Conservation (phyloP, 2,113 vertebrate genomes). For the Pelvicachromis taeniatus region DNA sequence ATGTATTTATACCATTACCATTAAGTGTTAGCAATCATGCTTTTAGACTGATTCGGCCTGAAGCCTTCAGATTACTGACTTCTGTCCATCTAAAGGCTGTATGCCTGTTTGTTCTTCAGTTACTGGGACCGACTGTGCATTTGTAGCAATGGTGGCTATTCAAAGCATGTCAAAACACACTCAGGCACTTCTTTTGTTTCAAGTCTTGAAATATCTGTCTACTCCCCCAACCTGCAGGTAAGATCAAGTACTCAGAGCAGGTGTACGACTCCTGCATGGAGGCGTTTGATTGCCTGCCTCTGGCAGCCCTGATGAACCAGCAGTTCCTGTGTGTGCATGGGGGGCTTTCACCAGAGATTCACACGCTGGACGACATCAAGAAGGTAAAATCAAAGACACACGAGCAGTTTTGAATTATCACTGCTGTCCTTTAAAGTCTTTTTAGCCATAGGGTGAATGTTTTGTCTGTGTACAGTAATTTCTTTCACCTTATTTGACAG, state of each 20-base stretch:
- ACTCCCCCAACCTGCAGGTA: conserved; percentile 64
- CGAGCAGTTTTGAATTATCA: not conserved
- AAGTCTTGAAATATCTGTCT: conserved; percentile 5
- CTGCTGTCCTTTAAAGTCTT: not conserved
- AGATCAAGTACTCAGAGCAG: conserved; percentile 84
- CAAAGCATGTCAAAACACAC: conserved; percentile 6
- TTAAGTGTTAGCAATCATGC: not conserved
- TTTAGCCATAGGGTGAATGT: not conserved
- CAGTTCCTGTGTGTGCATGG: conserved; percentile 81
- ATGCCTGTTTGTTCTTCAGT: not conserved
- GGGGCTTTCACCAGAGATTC: conserved; percentile 80
- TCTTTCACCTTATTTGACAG: not conserved
- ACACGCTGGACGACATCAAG: conserved; percentile 81
- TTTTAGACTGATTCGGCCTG: not conserved
- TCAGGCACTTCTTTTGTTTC: not conserved
- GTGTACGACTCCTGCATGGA: conserved; percentile 83
- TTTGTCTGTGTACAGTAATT: not conserved
- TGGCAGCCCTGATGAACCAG: conserved; percentile 83
- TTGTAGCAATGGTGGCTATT: not conserved
- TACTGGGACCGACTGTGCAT: not conserved
- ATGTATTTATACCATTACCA: not conserved
- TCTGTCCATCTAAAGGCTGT: not conserved
- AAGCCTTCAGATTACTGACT: not conserved
- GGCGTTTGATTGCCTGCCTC: conserved; percentile 78
- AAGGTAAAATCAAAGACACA: conserved; percentile 60